phyloP scores from a whole-genome alignment of 2,888 invertebrate genomes.

The Tanypteryx hageni region DNA sequence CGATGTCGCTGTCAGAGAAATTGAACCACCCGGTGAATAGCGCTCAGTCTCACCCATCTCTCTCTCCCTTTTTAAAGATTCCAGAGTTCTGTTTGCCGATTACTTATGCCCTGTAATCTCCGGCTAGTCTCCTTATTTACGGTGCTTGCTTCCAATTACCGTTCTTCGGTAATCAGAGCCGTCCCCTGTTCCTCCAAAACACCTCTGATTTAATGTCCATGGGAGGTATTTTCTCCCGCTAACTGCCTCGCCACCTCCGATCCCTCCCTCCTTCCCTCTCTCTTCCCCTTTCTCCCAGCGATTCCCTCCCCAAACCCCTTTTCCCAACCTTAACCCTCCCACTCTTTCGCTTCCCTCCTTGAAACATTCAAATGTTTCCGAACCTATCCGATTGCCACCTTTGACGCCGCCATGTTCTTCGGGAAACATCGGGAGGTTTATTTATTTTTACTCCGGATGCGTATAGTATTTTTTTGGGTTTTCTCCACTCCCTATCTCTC shows the following conservation, averaged over 20 bases:
- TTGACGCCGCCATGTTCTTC: background rate
- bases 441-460: background rate
- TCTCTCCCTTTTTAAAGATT: conserved; percentile 30
- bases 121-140: conserved; percentile 12
- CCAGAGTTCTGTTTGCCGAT: conserved; percentile 25
- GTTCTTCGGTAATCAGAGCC: conserved; percentile 46
- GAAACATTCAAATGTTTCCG: background rate
- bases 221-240: background rate
- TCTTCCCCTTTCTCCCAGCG: background rate
- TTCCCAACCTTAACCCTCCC: background rate
- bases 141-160: conserved; percentile 40
- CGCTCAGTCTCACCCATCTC: background rate
- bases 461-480: background rate
- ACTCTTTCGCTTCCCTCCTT: background rate
- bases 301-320: background rate
- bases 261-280: background rate
- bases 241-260: conserved; percentile 10
- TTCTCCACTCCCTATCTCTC: background rate
- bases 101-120: conserved; percentile 7
- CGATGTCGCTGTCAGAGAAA: too few species aligned
- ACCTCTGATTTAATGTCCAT: conserved; percentile 34
- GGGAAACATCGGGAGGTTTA: too few species aligned
- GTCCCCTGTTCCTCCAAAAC: background rate
- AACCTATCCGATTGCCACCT: conserved; percentile 23
- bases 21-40: background rate